Evolutionary conservation across 2,888 invertebrate genomes (phyloP).

Genomic region (Eupithecia abbreviata): DNA sequence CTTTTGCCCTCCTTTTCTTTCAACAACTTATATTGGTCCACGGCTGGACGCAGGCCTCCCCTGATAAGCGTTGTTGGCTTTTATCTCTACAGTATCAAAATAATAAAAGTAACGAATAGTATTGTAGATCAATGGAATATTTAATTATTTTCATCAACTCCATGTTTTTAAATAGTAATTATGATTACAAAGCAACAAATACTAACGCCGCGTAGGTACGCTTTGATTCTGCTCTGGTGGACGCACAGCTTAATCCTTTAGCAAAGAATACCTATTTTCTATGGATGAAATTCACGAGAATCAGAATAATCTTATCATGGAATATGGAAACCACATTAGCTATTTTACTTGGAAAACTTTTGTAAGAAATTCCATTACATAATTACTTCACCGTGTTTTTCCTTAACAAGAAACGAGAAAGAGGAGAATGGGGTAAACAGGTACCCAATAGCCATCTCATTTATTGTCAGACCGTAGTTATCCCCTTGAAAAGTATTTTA

Average conservation of each 20-base stretch:
- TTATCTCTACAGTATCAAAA: too few relatives aligned
- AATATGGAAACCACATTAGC: background rate
- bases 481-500: background rate
- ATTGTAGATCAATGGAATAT: too few relatives aligned
- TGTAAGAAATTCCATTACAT: background rate
- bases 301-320: background rate
- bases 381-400: slow-evolving; percentile 14
- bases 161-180: too few relatives aligned
- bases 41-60: too few relatives aligned
- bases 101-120: too few relatives aligned
- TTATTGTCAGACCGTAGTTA: background rate
- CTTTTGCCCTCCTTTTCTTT: too few relatives aligned
- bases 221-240: too few relatives aligned
- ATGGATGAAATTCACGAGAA: background rate
- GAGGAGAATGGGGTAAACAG: slow-evolving; percentile 2
- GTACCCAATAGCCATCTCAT: background rate
- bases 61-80: too few relatives aligned
- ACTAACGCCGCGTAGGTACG: too few relatives aligned
- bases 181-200: too few relatives aligned
- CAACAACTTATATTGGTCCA: too few relatives aligned
- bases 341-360: background rate
- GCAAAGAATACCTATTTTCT: background rate
- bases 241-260: background rate
- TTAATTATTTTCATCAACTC: too few relatives aligned
- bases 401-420: slow-evolving; percentile 16